These are phyloP conservation scores for Bombus balteatus DNA, from an alignment of 1,140 invertebrate genomes.

Conservation along the genomic window DNA sequence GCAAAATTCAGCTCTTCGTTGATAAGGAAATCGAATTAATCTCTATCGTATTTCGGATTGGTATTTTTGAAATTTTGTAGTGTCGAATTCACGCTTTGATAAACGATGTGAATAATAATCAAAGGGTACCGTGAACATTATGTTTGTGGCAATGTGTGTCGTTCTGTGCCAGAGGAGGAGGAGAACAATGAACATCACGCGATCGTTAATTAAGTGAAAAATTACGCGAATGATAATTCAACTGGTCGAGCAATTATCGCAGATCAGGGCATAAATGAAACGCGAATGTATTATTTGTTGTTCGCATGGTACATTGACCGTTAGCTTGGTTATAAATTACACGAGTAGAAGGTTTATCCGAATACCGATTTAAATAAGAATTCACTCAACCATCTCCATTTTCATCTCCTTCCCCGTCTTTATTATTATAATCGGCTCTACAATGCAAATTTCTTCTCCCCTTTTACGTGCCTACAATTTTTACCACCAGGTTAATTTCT, in stretches of 20 bases:
- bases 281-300: neutral
- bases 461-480: neutral
- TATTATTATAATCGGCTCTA: too few relatives aligned
- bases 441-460: neutral
- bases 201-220: neutral
- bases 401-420: neutral
- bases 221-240: neutral
- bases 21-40: conserved; percentile 9
- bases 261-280: neutral
- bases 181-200: neutral
- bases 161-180: neutral
- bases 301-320: neutral
- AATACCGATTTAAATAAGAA: neutral
- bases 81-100: neutral
- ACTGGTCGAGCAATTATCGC: neutral
- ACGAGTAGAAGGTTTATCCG: neutral
- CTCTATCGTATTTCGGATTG: too few relatives aligned
- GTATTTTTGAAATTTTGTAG: neutral
- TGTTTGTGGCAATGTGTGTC: neutral
- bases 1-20: neutral
- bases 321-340: neutral
- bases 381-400: neutral
- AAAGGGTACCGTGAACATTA: neutral
- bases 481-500: neutral
- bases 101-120: neutral